Evolutionary conservation across 2,797 vertebrate genomes (phyloP).

Genomic region (Thalassophryne amazonica): DNA sequence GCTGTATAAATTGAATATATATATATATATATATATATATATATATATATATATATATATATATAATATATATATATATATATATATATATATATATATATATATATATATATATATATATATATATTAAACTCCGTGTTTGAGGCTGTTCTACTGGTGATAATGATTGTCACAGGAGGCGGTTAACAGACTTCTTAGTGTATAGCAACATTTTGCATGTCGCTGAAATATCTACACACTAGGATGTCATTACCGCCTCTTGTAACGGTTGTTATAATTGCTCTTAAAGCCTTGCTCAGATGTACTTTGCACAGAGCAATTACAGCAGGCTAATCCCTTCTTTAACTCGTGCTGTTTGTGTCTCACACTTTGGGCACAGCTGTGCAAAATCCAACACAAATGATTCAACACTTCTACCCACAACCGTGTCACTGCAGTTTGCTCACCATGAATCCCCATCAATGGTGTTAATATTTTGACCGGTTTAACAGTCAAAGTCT

Average conservation of each 20-base stretch:
- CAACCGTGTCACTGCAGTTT: constrained; percentile 40
- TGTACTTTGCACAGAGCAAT: constrained; percentile 82
- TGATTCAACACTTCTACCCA: constrained; percentile 23
- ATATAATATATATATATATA: no score
- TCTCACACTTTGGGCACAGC: constrained; percentile 58
- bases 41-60: no score
- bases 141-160: no score
- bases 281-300: constrained; percentile 83
- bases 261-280: constrained; percentile 83
- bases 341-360: constrained; percentile 82
- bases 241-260: constrained; percentile 77
- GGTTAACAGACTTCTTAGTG: no score
- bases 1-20: no score
- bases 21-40: no score
- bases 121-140: no score
- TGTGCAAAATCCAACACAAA: background rate
- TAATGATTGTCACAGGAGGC: no score
- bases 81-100: no score
- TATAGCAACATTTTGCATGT: no score
- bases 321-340: constrained; percentile 82
- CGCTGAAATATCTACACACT: constrained; percentile 73
- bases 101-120: no score
- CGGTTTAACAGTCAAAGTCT: constrained; percentile 63
- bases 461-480: constrained; percentile 76
- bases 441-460: constrained; percentile 57